Conservation (phyloP, 30 jellyfish, hydroid and myxozoan genomes). For the Haliclystus octoradiatus region DNA sequence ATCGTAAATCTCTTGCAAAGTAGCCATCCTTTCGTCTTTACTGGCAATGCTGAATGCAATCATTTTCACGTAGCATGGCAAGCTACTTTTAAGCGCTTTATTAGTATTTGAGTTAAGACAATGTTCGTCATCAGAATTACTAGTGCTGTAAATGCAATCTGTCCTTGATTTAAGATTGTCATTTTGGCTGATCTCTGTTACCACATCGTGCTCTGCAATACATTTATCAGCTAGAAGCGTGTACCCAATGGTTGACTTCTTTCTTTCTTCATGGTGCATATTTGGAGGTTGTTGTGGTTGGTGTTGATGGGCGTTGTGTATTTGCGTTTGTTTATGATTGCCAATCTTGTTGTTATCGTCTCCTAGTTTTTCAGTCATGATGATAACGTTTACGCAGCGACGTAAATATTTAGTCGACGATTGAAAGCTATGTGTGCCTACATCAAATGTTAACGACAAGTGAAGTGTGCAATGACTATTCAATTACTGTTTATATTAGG, state of each 20-base stretch:
- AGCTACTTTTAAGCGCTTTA: neutral
- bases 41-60: neutral
- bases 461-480: neutral
- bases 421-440: too few relatives aligned
- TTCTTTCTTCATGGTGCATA: neutral
- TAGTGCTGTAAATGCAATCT: neutral
- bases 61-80: neutral
- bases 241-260: neutral
- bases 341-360: too few relatives aligned
- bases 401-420: neutral
- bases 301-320: too few relatives aligned
- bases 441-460: neutral
- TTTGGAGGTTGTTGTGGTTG: too few relatives aligned
- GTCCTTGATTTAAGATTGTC: neutral
- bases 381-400: neutral
- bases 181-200: too few relatives aligned
- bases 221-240: neutral
- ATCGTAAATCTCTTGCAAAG: neutral
- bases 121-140: neutral
- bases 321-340: too few relatives aligned
- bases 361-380: too few relatives aligned
- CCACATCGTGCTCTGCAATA: too few relatives aligned
- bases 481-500: neutral
- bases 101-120: too few relatives aligned
- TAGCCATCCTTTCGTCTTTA: neutral